phyloP scores from a whole-genome alignment of 1,140 invertebrate species.

The Drosophila pallidifrons region DNA sequence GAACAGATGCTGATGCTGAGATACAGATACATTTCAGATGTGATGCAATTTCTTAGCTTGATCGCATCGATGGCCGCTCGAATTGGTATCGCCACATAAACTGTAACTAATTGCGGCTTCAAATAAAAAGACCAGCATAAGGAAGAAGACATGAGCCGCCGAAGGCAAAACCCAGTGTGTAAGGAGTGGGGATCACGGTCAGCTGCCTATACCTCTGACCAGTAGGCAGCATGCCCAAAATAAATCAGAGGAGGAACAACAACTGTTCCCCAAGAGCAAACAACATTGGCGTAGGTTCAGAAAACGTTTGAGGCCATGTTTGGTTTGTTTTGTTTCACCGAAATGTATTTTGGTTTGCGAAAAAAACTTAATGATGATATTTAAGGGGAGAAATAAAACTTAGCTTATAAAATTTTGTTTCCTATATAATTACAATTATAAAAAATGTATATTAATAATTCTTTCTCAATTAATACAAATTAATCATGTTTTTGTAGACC shows the following conservation, averaged over 20 bases:
- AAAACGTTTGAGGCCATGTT: conserved; percentile 12
- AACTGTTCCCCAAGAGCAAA: conserved; percentile 43
- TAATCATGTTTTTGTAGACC: too few relatives aligned
- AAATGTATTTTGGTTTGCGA: not conserved
- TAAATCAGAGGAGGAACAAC: conserved; percentile 32
- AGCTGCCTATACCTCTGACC: conserved; percentile 14
- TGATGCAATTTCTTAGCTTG: conserved; percentile 53
- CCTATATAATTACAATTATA: too few relatives aligned
- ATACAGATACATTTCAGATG: conserved; percentile 29
- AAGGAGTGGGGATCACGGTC: not conserved
- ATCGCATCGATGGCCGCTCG: conserved; percentile 68
- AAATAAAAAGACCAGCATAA: conserved; percentile 70
- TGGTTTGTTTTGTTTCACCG: conserved; percentile 14
- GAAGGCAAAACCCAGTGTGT: conserved; percentile 11
- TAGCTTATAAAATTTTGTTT: too few relatives aligned
- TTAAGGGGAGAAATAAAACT: not conserved
- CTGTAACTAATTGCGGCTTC: conserved; percentile 84
- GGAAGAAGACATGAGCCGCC: conserved; percentile 48
- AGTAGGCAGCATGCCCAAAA: conserved; percentile 46
- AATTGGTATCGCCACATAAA: conserved; percentile 75
- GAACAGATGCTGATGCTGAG: conserved; percentile 21
- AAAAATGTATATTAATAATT: too few relatives aligned
- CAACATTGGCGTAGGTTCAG: conserved; percentile 72
- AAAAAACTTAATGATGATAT: conserved; percentile 14
- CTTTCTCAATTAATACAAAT: too few relatives aligned